These are phyloP conservation scores for Prietella phreatophila DNA, from an alignment of 2,113 vertebrate genomes.

Conservation along the genomic window DNA sequence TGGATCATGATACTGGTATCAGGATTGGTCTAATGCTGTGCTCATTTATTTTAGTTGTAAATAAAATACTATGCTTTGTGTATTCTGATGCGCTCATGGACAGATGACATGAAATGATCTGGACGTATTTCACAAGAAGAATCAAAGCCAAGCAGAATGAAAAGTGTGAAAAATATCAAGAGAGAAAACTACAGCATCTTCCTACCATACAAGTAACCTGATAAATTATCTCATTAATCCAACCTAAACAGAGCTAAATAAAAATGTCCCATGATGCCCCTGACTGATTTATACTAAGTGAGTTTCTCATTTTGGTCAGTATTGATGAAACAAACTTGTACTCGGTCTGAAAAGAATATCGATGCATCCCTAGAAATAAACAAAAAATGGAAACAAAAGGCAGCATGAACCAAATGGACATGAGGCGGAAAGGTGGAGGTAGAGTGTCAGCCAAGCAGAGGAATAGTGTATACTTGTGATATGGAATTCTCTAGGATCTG, in stretches of 20 bases:
- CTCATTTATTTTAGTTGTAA: background rate
- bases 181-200: background rate
- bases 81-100: background rate
- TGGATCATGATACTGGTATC: too few species aligned
- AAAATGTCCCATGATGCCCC: background rate
- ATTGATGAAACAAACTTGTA: background rate
- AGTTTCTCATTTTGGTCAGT: background rate
- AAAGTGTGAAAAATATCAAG: background rate
- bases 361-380: background rate
- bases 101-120: background rate
- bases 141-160: background rate
- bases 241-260: background rate
- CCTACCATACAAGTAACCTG: background rate
- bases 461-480: conserved; percentile 44
- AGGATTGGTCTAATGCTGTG: background rate
- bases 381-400: background rate
- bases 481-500: conserved; percentile 38
- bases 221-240: background rate
- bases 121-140: background rate
- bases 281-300: background rate
- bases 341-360: background rate
- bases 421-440: conserved; percentile 1
- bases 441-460: conserved; percentile 4
- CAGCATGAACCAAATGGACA: conserved; percentile 18
- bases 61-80: background rate